Evolutionary conservation across 2,113 vertebrate species (phyloP), one percentile per base, ranked within the genome.

Genomic region (Melozone crissalis): DNA sequence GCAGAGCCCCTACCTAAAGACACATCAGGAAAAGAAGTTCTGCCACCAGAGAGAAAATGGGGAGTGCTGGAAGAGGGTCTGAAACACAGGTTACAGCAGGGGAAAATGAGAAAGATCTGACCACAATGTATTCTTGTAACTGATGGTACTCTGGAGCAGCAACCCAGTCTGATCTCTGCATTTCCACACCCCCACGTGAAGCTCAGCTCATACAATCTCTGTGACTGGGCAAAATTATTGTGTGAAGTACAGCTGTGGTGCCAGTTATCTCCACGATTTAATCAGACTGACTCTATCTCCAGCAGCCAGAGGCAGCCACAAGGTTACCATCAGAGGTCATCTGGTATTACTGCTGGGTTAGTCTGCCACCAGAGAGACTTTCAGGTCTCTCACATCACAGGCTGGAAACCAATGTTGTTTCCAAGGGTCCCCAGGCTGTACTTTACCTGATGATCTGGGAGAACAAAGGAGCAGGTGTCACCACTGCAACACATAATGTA

Each of bases 171-270:
- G 9, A 44, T 8, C 47, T 55, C 39, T 71, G 57, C n/a, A 54
- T 49, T 81, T 73, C 13, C 37, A 69, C 15, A 54, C 2, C 6
- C 5, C 3, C 4, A 51, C 0, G 0, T 0, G 5, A 90, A 68
- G 33, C 23, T 43, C 2, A 0, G 35, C 46, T 58, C 24, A 12
- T 6, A 24, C 23, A 43, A 4, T 19, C 51, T 55, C 31, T 33
- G 27, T 13, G 27, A 63, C 39, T 16, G 17, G 11, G 21, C 15
- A 86, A 84, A 95, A 47, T 31, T 59, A 23, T 5, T 54, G 44
- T 21, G 63, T 2, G 1, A 90, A 93, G 26, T n/a, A 66, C 17
- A 77, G 54, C 17, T 92, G 59, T 41, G 15, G 35, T 72, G 18
- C n/a, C 31, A 87, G 59, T 8, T 30, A 69, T 11, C 14, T 15